Conservation (phyloP, 1,140 invertebrate genomes). For the Sogatella furcifera region DNA sequence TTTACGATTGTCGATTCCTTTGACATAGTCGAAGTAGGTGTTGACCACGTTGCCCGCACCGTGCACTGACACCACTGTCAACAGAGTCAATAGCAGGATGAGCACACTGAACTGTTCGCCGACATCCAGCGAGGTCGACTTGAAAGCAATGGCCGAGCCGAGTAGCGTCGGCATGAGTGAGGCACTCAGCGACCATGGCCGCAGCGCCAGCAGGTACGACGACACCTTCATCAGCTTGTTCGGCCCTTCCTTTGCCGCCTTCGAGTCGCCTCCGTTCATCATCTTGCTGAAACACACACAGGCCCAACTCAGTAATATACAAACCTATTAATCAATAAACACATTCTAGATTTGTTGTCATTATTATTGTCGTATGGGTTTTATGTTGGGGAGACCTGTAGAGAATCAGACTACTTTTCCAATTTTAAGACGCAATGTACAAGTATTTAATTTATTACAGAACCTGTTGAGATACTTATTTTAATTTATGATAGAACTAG, state of each 20-base stretch:
- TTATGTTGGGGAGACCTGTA: too few species aligned
- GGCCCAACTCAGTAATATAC: constrained; percentile 16
- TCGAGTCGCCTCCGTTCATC: constrained; percentile 12
- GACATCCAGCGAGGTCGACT: constrained; percentile 43
- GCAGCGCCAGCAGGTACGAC: constrained; percentile 72
- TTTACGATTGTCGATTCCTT: constrained; percentile 84
- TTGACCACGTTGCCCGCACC: constrained; percentile 95
- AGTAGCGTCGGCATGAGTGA: constrained; percentile 81
- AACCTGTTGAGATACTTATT: too few species aligned
- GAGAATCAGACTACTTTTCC: too few species aligned
- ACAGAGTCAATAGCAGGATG: constrained; percentile 65
- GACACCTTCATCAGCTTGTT: constrained; percentile 40
- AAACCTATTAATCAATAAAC: too few species aligned
- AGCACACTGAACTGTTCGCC: constrained; percentile 61
- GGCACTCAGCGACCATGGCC: constrained; percentile 87
- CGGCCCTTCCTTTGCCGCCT: neutral
- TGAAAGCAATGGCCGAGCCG: constrained; percentile 77
- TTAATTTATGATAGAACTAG: too few species aligned
- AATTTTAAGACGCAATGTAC: too few species aligned
- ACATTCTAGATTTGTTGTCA: too few species aligned
- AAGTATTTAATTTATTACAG: too few species aligned
- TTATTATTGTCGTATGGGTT: too few species aligned
- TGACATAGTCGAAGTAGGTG: constrained; percentile 89
- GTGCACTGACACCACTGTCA: constrained; percentile 83
- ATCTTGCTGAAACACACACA: neutral